phyloP scores from a whole-genome alignment of 2,113 vertebrate genomes.

The Pogonocichla stellata region DNA sequence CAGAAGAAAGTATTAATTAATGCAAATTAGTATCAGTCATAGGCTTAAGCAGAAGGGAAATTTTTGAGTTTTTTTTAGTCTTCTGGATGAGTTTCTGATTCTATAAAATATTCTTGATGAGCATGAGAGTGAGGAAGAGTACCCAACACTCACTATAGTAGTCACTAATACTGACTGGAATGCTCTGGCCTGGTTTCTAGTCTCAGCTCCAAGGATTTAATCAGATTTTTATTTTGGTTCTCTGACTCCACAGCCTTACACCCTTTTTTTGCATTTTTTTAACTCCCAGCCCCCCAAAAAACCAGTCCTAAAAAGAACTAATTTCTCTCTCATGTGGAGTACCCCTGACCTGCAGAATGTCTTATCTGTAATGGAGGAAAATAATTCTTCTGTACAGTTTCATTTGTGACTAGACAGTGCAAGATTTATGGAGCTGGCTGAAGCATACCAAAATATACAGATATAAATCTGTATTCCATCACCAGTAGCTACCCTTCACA shows the following conservation, averaged over 20 bases:
- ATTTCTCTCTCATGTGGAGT: background rate
- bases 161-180: background rate
- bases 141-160: background rate
- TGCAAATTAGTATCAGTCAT: background rate
- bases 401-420: background rate
- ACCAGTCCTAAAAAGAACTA: background rate
- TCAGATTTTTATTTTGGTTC: background rate
- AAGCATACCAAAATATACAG: background rate
- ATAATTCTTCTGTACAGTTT: background rate
- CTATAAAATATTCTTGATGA: background rate
- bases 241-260: background rate
- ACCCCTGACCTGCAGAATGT: background rate
- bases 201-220: background rate
- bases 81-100: background rate
- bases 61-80: background rate
- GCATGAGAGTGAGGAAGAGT: background rate
- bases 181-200: background rate
- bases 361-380: background rate
- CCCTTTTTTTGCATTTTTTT: background rate
- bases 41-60: background rate
- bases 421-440: background rate
- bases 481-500: background rate
- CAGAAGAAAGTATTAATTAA: background rate
- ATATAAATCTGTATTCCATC: background rate
- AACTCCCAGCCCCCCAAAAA: background rate